Conservation (phyloP, 2,113 vertebrate species). For the Clarias macrocephalus region DNA sequence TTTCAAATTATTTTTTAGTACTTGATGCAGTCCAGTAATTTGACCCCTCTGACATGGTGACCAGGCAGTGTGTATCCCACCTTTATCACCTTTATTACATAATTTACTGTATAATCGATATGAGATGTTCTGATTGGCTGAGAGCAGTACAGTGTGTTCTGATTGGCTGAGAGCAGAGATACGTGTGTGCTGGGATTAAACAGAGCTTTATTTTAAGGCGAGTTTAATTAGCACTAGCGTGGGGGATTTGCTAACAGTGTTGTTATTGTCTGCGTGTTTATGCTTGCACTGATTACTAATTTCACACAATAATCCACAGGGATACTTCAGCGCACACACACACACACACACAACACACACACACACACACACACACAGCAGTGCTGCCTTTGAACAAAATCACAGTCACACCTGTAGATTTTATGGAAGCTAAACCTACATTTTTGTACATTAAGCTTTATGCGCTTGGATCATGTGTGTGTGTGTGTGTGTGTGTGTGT, state of each 20-base stretch:
- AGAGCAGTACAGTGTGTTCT: background rate
- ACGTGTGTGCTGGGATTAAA: background rate
- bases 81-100: too few species aligned
- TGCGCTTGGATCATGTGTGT: background rate
- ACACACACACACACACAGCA: conserved; percentile 10
- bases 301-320: conserved; percentile 17
- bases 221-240: background rate
- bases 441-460: background rate
- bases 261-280: background rate
- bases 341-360: background rate
- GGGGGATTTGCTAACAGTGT: background rate
- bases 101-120: too few species aligned
- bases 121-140: background rate
- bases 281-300: conserved; percentile 22
- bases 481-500: conserved; percentile 18
- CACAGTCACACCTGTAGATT: background rate
- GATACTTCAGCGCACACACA: background rate
- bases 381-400: background rate
- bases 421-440: background rate
- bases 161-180: background rate
- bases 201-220: background rate
- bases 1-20: too few species aligned
- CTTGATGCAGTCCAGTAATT: too few species aligned
- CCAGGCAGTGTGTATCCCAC: too few species aligned
- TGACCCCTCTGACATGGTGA: too few species aligned